These are phyloP conservation scores for Nyctibius grandis DNA, from an alignment of 2,797 vertebrate genomes.

Conservation along the genomic window DNA sequence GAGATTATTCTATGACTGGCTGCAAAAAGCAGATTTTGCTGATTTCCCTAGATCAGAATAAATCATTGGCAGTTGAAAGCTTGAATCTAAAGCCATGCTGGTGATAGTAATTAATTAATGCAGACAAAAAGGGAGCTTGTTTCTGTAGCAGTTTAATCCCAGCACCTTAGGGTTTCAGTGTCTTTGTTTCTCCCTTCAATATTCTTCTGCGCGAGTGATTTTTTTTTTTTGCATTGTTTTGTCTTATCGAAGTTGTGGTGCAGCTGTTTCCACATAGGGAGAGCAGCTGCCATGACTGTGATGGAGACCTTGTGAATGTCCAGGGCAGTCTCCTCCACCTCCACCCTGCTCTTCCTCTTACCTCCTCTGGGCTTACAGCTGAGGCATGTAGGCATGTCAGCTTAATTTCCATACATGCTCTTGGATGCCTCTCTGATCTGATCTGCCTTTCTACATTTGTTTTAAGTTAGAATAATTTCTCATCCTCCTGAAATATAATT, in stretches of 20 bases:
- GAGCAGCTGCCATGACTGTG: background rate
- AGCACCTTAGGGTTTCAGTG: background rate
- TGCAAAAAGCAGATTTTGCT: conserved; percentile 28
- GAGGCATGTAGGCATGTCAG: background rate
- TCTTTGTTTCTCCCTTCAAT: conserved; percentile 4
- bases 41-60: conserved; percentile 39
- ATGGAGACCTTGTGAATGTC: background rate
- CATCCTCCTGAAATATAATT: background rate
- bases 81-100: background rate
- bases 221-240: background rate
- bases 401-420: background rate
- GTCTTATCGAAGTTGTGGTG: background rate
- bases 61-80: conserved; percentile 1
- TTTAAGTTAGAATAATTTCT: conserved; percentile 18
- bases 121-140: background rate
- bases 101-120: conserved; percentile 6
- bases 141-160: conserved; percentile 23
- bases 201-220: background rate
- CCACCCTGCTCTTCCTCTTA: background rate
- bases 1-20: background rate
- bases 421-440: background rate
- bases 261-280: background rate
- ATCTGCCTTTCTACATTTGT: conserved; percentile 25
- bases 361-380: background rate
- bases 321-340: background rate